A percentile compares a stretch with the other conserved stretches of the same genome.
Evolutionary conservation across 2,888 invertebrate species (phyloP).

Genomic region (Thelaira solivaga): DNA sequence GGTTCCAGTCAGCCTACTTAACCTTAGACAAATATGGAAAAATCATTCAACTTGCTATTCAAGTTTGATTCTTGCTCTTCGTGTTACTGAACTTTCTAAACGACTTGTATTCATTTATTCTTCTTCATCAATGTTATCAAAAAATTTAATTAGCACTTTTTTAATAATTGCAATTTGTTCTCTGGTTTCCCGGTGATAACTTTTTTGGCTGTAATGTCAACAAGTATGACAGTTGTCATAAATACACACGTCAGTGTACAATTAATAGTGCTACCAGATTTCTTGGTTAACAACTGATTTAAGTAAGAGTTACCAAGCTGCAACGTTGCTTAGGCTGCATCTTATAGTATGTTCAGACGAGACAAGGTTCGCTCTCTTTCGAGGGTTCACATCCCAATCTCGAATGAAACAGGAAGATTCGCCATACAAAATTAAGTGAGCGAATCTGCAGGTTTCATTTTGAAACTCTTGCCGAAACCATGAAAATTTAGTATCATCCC

Average conservation of each 20-base stretch:
- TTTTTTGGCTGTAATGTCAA: conserved; percentile 36
- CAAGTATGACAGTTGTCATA: conserved; percentile 46
- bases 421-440: no score
- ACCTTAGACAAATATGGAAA: background rate
- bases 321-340: no score
- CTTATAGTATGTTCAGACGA: no score
- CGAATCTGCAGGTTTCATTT: no score
- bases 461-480: no score
- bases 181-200: conserved; percentile 38
- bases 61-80: no score
- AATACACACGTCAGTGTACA: conserved; percentile 46
- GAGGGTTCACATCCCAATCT: no score
- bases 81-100: background rate
- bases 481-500: no score
- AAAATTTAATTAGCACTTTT: conserved; percentile 31
- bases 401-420: no score
- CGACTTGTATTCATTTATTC: conserved; percentile 23
- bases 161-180: background rate
- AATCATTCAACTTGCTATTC: background rate
- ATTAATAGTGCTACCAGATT: background rate
- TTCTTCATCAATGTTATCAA: conserved; percentile 18
- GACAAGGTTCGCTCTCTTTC: no score
- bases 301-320: no score
- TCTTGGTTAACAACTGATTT: background rate
- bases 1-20: background rate